Evolutionary conservation across 2,113 vertebrate species (phyloP).

Genomic region (Tychaedon coryphoeus): DNA sequence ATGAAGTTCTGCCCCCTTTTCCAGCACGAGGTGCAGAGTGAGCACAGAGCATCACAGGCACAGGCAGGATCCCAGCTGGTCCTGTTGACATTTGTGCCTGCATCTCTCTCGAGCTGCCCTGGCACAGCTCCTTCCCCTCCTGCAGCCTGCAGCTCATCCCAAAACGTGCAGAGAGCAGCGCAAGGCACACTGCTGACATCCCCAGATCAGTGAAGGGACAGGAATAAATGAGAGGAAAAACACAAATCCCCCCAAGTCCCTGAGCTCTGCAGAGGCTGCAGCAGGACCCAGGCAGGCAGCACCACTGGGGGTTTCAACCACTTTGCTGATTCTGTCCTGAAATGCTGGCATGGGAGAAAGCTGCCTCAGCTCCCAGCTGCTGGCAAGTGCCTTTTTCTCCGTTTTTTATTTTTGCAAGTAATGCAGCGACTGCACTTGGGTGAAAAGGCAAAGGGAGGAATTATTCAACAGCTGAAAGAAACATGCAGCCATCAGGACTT

Average conservation of each 20-base stretch:
- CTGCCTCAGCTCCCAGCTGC: not conserved
- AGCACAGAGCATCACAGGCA: not conserved
- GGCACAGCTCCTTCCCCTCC: not conserved
- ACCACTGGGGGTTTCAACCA: not conserved
- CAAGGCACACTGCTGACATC: not conserved
- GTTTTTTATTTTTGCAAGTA: not conserved
- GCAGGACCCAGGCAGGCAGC: not conserved
- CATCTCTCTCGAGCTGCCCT: accelerated
- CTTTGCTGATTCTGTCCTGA: not conserved
- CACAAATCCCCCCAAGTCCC: accelerated
- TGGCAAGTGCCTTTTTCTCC: not conserved
- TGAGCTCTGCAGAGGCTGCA: not conserved
- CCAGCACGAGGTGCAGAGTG: not conserved
- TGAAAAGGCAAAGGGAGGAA: not conserved
- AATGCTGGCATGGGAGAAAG: not conserved
- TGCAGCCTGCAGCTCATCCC: not conserved
- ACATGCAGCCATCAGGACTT: not conserved
- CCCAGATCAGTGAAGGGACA: not conserved
- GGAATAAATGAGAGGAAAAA: not conserved
- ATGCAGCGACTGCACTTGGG: not conserved
- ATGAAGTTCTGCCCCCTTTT: accelerated
- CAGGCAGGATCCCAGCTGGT: not conserved
- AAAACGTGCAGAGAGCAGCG: not conserved
- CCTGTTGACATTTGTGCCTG: not conserved
- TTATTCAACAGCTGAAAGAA: not conserved